Evolutionary conservation across 2,113 vertebrate species (phyloP).

Genomic region (Cochlearius cochlearius): DNA sequence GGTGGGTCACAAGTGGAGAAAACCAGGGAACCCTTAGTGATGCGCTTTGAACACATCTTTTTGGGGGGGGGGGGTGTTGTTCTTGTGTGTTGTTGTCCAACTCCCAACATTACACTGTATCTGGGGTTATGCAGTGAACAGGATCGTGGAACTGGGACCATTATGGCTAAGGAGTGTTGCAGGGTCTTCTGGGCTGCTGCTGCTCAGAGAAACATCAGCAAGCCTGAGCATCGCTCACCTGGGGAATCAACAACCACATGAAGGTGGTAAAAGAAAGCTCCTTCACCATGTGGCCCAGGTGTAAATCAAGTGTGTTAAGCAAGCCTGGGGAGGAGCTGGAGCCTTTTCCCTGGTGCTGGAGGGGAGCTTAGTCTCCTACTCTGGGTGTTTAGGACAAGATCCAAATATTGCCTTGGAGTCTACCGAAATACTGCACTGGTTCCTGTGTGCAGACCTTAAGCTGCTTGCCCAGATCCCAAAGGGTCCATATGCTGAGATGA

Average conservation of each 20-base stretch:
- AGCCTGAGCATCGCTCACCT: not conserved
- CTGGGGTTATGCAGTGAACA: not conserved
- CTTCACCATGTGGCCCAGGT: not conserved
- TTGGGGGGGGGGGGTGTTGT: too few relatives aligned
- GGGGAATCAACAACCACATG: not conserved
- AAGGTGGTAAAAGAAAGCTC: not conserved
- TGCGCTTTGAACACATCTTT: not conserved
- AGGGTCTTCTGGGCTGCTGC: not conserved
- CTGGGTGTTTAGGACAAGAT: not conserved
- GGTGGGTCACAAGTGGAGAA: not conserved
- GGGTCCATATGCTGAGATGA: not conserved
- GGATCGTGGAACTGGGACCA: not conserved
- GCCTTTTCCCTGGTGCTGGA: not conserved
- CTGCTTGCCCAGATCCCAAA: not conserved
- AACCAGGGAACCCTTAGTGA: not conserved
- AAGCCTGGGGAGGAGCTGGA: not conserved
- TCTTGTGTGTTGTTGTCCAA: not conserved
- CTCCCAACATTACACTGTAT: fast-evolving
- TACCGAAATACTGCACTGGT: not conserved
- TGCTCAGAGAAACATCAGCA: not conserved
- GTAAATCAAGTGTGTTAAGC: not conserved
- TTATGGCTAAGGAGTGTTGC: not conserved
- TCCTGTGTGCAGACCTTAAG: not conserved
- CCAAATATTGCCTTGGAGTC: not conserved
- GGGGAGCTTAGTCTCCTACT: not conserved